Base-by-base conservation (phyloP, 2,113 vertebrate genomes). In the Psophia crepitans region DNA sequence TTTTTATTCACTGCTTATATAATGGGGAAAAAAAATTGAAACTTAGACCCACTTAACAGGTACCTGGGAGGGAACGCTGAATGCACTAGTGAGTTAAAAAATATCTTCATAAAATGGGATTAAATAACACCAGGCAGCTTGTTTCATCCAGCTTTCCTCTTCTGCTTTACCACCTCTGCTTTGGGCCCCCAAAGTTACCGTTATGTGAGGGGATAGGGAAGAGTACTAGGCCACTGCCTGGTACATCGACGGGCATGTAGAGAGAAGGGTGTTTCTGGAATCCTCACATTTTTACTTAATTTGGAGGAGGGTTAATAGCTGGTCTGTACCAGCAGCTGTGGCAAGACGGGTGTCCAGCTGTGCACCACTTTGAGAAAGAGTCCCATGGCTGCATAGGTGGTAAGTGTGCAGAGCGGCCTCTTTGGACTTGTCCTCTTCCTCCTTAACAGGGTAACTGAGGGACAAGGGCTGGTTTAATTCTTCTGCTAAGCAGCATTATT, bases 171-270 rank as follows among this genome's bases (percentile, higher is more conserved):
- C 56, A 54, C 17, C 5, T 53, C 69, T 87, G 19, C 27, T 41
- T 37, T 21, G 8, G 23, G 39, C 2, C 15, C 17, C 6, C 32
- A 17, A 6, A 73, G 12, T 39, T 56, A 8, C 18, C 39, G 6
- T 0, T 3, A 27, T 2, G 0, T 46, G n/a, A 35, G 21, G 39
- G 19, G 66, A 13, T 1, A 28, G 24, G 27, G 53, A 54, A 3
- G 41, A 53, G 16, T 8, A 4, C 15, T 6, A 9, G 32, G 8
- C 30, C 18, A 11, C 18, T 37, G 41, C 22, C 57, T 44, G 16
- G 21, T 37, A 10, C 41, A 8, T 46, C 5, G 2, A 28, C 3
- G 3, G 20, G n/a, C n/a, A n/a, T n/a, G n/a, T n/a, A n/a, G n/a
- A n/a, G n/a, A n/a, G n/a, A n/a, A n/a, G n/a, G n/a, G n/a, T n/a